Base-by-base conservation (phyloP, 2,888 invertebrate species). In the Diarsia dahlii region DNA sequence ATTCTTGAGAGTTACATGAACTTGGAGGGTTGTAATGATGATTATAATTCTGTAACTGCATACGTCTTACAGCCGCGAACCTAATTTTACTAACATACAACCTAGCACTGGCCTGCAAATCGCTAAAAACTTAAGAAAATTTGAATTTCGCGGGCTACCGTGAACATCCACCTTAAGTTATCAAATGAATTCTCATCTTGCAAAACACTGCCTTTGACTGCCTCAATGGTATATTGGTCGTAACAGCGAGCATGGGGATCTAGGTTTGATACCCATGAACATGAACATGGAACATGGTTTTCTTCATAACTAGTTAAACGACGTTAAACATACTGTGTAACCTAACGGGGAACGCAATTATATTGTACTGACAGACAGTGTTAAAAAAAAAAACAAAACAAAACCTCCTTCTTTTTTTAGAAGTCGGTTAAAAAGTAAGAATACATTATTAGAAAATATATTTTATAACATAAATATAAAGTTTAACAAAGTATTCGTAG, bases 401-500 rank as follows among this genome's bases (percentile, higher is more conserved):
- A n/a, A n/a, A n/a, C n/a, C n/a, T n/a, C n/a, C n/a, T n/a, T n/a
- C n/a, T n/a, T n/a, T n/a, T n/a, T n/a, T n/a, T n/a, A n/a, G n/a
- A n/a, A n/a, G n/a, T n/a, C n/a, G n/a, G n/a, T n/a, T 23, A 6
- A 8, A 13, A 28, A 18, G 1, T 8, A 18, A 20, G 0, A 50
- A 48, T 23, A 46, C 3, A 50, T 45, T 34, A 46, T 5, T n/a
- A n/a, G 12, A 48, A 81, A 80, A 52, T 65, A 62, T 71, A 75
- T 72, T 71, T n/a, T 56, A 60, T 65, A 52, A 65, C 73, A 69
- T 60, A 60, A 74, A 46, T 48, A 56, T 52, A 56, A 76, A 20
- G 13, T 48, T 58, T 54, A 46, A 74, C 39, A 67, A 78, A 79
- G 76, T 68, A 3, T 45, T 60, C 9, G 6, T 77, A 78, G 45